Evolutionary conservation across 2,797 vertebrate genomes (phyloP).

Genomic region (Danio kyathit): DNA sequence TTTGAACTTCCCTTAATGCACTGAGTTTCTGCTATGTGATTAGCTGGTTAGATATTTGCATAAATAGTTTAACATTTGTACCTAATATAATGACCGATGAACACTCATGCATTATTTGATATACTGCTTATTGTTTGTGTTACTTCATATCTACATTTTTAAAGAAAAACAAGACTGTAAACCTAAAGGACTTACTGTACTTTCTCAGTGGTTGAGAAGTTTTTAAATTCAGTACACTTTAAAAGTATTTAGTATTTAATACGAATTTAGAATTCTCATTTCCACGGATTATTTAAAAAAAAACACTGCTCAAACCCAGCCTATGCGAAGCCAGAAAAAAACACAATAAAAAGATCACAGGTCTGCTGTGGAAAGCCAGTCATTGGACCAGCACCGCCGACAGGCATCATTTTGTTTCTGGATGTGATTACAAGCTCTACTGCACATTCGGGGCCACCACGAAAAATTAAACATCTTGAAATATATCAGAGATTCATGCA

Average conservation of each 20-base stretch:
- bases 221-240: not conserved
- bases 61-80: too few relatives aligned
- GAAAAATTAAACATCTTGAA: slow-evolving; percentile 50
- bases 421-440: slow-evolving; percentile 53
- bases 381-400: slow-evolving; percentile 42
- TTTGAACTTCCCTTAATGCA: too few relatives aligned
- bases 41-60: too few relatives aligned
- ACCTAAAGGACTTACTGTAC: not conserved
- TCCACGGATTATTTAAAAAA: not conserved
- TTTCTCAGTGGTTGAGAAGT: not conserved
- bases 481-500: slow-evolving; percentile 39
- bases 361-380: not conserved
- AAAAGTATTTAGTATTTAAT: not conserved
- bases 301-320: not conserved
- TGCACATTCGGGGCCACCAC: slow-evolving; percentile 41
- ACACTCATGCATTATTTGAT: too few relatives aligned
- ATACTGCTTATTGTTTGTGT: not conserved
- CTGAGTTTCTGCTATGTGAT: too few relatives aligned
- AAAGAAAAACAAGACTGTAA: not conserved
- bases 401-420: slow-evolving; percentile 58
- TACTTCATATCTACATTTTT: not conserved
- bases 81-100: too few relatives aligned
- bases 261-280: not conserved
- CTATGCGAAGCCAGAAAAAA: not conserved
- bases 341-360: slow-evolving; percentile 1